Evolutionary conservation across 2,797 vertebrate genomes (phyloP).

Genomic region (Oceanodroma leucorhoa): DNA sequence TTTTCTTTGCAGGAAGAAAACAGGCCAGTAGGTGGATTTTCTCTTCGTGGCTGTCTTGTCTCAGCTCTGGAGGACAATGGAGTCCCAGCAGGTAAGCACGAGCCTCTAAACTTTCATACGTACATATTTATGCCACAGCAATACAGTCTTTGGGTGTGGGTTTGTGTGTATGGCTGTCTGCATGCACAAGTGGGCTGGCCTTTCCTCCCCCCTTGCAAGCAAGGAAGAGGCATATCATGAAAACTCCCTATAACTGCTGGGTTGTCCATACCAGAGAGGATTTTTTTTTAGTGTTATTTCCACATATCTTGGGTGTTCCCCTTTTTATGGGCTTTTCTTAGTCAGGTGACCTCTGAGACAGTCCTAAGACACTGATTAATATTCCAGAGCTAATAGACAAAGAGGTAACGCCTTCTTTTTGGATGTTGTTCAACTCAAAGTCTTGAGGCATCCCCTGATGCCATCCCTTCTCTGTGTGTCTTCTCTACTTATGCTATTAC

Average conservation of each 20-base stretch:
- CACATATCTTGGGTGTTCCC: neutral
- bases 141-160: neutral
- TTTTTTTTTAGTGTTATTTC: neutral
- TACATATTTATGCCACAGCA: neutral
- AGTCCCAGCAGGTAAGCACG: conserved; percentile 85
- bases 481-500: neutral
- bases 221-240: neutral
- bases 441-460: neutral
- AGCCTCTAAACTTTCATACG: neutral
- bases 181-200: neutral
- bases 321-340: neutral
- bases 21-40: conserved; percentile 88
- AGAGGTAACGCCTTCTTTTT: neutral
- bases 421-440: neutral
- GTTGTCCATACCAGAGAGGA: neutral
- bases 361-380: neutral
- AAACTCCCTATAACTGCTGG: neutral
- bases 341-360: neutral
- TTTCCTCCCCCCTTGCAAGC: neutral
- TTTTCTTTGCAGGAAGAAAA: conserved; percentile 84
- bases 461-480: neutral
- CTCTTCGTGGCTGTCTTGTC: conserved; percentile 88
- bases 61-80: conserved; percentile 93
- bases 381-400: neutral
- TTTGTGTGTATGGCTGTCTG: neutral